These are phyloP conservation scores for Ascidia mentula DNA, from an alignment of 23 tunicate species.

Conservation along the genomic window DNA sequence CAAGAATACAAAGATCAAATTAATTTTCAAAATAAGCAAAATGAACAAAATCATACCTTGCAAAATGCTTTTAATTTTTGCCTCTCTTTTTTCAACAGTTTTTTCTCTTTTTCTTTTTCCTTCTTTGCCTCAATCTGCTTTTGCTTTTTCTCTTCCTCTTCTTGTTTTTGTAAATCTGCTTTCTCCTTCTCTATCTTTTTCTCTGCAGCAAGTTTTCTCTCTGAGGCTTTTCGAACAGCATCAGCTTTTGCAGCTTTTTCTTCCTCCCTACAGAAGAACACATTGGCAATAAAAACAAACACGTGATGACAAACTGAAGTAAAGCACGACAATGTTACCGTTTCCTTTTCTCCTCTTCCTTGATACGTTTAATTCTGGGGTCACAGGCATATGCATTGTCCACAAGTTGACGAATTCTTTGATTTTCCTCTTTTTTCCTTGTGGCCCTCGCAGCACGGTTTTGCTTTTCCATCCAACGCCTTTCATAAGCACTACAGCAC, in stretches of 20 bases:
- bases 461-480: constrained; percentile 96
- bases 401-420: constrained; percentile 83
- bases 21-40: too few relatives aligned
- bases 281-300: too few relatives aligned
- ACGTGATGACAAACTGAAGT: too few relatives aligned
- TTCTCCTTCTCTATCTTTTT: constrained; percentile 20
- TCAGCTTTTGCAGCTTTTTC: constrained; percentile 69
- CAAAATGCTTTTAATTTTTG: constrained; percentile 75
- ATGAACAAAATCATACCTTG: constrained; percentile 32
- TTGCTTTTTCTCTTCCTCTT: constrained; percentile 37
- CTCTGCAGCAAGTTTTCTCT: constrained; percentile 60
- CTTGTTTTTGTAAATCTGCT: constrained; percentile 41
- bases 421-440: constrained; percentile 88
- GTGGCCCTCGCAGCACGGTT: constrained; percentile 82
- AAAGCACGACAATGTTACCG: too few relatives aligned
- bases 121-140: constrained; percentile 72
- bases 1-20: background rate
- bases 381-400: constrained; percentile 94
- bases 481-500: constrained; percentile 78
- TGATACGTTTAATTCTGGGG: constrained; percentile 76
- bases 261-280: constrained; percentile 49
- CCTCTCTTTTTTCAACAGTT: constrained; percentile 69
- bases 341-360: constrained; percentile 72
- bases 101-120: constrained; percentile 74
- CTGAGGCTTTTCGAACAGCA: constrained; percentile 52